Evolutionary conservation across 2,888 invertebrate genomes (phyloP), one percentile per base, ranked within the genome.

Genomic region (Temnothorax ravouxi): DNA sequence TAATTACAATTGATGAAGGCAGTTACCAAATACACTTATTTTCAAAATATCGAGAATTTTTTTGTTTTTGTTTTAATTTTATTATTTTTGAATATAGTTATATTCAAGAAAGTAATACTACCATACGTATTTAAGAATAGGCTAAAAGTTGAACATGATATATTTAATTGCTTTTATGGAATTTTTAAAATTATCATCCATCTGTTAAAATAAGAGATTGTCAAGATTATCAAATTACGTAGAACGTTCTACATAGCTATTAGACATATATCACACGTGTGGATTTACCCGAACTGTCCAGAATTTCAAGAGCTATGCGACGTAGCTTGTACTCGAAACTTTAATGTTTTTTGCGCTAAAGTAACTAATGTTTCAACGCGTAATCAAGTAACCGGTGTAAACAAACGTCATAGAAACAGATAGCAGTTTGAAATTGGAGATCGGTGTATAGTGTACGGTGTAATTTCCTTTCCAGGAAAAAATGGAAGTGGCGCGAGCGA

Each of bases 401-500:
- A 5, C 13, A 61, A 41, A 41, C 18, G 62, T 47, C 44, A 29
- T 41, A 62, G 38, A 34, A 62, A 44, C 3, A 15, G 11, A 75
- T 62, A 75, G 3, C 15, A n/a, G 34, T 15, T 34, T 15, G 47
- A 66, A 75, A 75, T 75, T 75, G 66, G 25, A 69, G 15, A 34
- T 11, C 34, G 21, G n/a, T 29, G 56, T 56, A 25, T 3, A 71
- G 38, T 41, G 47, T 38, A 59, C n/a, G 38, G 13, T n/a, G 47
- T 18, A 29, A 59, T 21, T 80, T 87, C 71, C 91, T 91, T 96
- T 96, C n/a, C 95, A 98, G 98, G 98, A 83, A 98, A 98, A 95
- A 98, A 98, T 93, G 98, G 98, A 15, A 99, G 98, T 77, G 99
- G 99, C 1, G 99, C 99, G 25, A 97, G 98, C 81, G 99, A 99